Base-by-base conservation (phyloP, 1,140 invertebrate genomes). In the Aphaenogaster floridana region DNA sequence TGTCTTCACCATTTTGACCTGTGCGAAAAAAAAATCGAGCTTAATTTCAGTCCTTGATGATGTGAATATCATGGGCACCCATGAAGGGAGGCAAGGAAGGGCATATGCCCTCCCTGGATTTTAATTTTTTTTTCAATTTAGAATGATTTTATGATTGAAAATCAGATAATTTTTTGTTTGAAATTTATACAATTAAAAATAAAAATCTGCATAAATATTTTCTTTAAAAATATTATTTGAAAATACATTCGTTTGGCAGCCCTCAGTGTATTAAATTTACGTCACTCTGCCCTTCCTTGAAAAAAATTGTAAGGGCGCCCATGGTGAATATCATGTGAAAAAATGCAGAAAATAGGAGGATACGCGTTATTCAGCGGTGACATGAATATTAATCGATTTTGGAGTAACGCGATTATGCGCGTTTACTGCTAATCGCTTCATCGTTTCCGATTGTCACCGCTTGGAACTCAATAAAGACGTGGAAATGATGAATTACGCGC, bases 1-100 rank as follows among this genome's bases (percentile, higher is more conserved):
- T 3, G 61, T 74, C 36, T 88, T 86, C 0, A 57, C 28, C 88
- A 92, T 92, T 36, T 9, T 34, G 1, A 66, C 50, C 77, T 79
- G 28, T 2, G 7, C 11, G 17, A 21, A 83, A n/a, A 66, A 63
- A 64, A 15, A 21, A 3, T 61, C 7, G 4, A 66, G 3, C 21
- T 45, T 3, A 59, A 79, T 54, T 66, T 15, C n/a, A 71, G 9
- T 42, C 63, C 7, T 8, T 8, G 3, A n/a, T 15, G 15, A 9
- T 2, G 2, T 9, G 13, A 78, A 42, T 42, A 21, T 42, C 3
- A 28, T 28, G 28, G 28, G 28, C 28, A 28, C 28, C 28, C 28
- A 28, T 28, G 28, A 28, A 28, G 28, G 28, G 28, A 28, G 28
- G 28, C 28, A 28, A 28, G 28, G 28, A 28, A 28, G 28, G 28